Percentiles rank a stretch among this genome's conserved stretches.
Conservation (phyloP, 2,113 vertebrate species). For the Anarhynchus alexandrinus region DNA sequence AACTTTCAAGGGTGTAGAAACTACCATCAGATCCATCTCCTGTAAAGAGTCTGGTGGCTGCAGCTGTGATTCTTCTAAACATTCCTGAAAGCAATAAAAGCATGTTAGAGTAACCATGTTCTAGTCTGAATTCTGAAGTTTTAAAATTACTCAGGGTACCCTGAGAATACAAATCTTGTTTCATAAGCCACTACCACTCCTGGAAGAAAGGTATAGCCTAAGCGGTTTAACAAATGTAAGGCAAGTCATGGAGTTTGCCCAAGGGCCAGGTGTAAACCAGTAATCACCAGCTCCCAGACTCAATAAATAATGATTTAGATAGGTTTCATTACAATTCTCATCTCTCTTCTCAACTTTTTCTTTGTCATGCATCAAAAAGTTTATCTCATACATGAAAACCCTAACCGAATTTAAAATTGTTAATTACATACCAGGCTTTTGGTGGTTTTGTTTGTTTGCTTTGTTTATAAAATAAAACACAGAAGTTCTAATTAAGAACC, state of each 20-base stretch:
- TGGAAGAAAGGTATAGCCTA: neutral
- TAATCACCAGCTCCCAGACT: neutral
- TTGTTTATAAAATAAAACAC: neutral
- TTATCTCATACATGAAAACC: neutral
- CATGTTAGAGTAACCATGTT: neutral
- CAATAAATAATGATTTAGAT: neutral
- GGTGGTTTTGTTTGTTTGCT: neutral
- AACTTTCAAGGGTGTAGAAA: slow-evolving; percentile 86
- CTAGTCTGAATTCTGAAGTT: neutral
- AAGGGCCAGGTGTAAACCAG: neutral
- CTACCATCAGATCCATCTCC: slow-evolving; percentile 73
- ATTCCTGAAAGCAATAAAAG: slow-evolving; percentile 77
- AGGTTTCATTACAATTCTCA: neutral
- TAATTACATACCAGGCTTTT: neutral
- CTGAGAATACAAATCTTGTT: neutral
- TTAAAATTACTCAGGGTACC: neutral
- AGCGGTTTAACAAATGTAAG: neutral
- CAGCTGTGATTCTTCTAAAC: slow-evolving; percentile 94
- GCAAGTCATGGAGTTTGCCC: neutral
- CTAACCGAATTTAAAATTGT: neutral
- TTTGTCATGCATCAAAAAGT: neutral
- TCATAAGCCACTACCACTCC: neutral
- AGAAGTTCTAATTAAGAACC: neutral
- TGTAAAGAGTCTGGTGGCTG: slow-evolving; percentile 87
- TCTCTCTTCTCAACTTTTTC: neutral